Conservation (phyloP, 2,113 vertebrate genomes). For the Rissa tridactyla region DNA sequence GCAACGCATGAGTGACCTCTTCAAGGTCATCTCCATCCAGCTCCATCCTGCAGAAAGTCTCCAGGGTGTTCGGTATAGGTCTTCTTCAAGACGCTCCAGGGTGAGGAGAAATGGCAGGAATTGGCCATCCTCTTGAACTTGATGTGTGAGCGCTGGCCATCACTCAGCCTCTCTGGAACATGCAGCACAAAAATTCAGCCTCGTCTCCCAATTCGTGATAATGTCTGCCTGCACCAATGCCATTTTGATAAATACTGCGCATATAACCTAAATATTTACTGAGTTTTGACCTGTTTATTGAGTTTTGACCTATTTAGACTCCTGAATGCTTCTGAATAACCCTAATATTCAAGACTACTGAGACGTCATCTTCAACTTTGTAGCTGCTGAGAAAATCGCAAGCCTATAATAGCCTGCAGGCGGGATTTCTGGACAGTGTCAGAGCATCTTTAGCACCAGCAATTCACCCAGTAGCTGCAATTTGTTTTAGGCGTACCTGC, state of each 20-base stretch:
- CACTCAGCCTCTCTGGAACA: background rate
- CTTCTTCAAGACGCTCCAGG: background rate
- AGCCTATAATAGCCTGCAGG: background rate
- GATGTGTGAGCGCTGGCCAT: background rate
- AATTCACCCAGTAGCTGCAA: background rate
- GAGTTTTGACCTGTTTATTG: background rate
- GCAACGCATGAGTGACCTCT: accelerated
- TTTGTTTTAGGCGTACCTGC: background rate
- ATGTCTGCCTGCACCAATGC: background rate
- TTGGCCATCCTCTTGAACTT: background rate
- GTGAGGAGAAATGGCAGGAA: background rate
- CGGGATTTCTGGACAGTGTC: background rate
- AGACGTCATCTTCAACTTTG: background rate
- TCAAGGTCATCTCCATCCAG: background rate
- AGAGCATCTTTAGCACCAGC: background rate
- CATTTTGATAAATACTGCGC: background rate
- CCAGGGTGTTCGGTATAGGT: background rate
- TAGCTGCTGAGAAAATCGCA: background rate
- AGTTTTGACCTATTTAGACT: background rate
- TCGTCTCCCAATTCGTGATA: background rate
- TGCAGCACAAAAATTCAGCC: background rate
- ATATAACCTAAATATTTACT: background rate
- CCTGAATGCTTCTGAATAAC: background rate
- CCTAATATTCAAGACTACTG: background rate
- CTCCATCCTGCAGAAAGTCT: background rate